phyloP scores from a whole-genome alignment of 2,888 invertebrate species.

The Nipponacmea schrenckii region DNA sequence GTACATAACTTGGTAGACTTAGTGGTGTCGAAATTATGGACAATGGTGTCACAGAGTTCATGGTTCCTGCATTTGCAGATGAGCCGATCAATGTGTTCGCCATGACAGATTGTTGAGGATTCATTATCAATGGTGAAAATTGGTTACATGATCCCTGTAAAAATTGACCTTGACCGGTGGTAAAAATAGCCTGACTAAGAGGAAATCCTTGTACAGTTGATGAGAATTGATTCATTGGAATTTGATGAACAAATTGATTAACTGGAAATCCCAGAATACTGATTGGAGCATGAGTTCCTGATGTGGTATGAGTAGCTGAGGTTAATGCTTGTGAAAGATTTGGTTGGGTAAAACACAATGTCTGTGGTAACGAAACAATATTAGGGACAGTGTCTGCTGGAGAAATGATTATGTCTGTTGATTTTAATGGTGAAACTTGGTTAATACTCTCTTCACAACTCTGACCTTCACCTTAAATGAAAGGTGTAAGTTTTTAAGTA shows the following conservation, averaged over 20 bases:
- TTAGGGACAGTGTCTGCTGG: too few relatives aligned
- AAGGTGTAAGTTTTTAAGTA: too few relatives aligned
- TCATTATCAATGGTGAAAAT: slow-evolving; percentile 35
- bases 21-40: slow-evolving; percentile 7
- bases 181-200: slow-evolving; percentile 29
- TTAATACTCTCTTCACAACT: too few relatives aligned
- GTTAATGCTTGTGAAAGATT: background rate
- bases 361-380: background rate
- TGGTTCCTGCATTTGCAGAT: slow-evolving; percentile 14
- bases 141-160: slow-evolving; percentile 30
- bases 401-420: too few relatives aligned
- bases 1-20: slow-evolving; percentile 5
- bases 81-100: slow-evolving; percentile 30
- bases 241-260: slow-evolving; percentile 30
- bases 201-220: slow-evolving; percentile 20
- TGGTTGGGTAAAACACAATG: slow-evolving; percentile 5
- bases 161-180: slow-evolving; percentile 27
- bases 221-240: slow-evolving; percentile 30
- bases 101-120: slow-evolving; percentile 32
- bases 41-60: slow-evolving; percentile 8
- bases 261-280: slow-evolving; percentile 13
- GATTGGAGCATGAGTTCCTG: slow-evolving; percentile 5
- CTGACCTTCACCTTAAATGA: too few relatives aligned
- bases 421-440: too few relatives aligned
- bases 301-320: background rate